Conservation (phyloP, 2,797 vertebrate genomes). For the Merluccius polli region DNA sequence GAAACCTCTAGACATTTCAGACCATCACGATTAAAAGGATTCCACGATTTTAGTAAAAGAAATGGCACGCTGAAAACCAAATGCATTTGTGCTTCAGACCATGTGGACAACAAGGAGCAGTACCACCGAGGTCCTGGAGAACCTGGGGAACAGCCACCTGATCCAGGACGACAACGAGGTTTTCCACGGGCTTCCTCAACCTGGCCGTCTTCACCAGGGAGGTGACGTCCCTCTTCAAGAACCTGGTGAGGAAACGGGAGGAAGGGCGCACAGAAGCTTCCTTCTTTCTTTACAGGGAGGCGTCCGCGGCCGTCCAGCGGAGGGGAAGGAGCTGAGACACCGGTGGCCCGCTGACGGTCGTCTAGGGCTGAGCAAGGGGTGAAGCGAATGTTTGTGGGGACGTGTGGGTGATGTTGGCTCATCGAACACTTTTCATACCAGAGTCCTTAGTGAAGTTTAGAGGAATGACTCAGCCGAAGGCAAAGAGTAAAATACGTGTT, state of each 20-base stretch:
- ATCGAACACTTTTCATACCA: too few relatives aligned
- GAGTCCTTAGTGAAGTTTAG: too few relatives aligned
- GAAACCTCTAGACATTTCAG: neutral
- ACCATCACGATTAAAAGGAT: neutral
- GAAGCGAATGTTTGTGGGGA: too few relatives aligned
- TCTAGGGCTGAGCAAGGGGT: too few relatives aligned
- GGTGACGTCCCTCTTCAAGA: slow-evolving; percentile 91
- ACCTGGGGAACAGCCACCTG: slow-evolving; percentile 89
- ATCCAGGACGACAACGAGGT: slow-evolving; percentile 92
- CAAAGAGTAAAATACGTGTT: too few relatives aligned
- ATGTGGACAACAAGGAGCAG: slow-evolving; percentile 90
- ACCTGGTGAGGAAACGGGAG: slow-evolving; percentile 77
- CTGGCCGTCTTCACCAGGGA: slow-evolving; percentile 93
- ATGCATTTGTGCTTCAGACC: slow-evolving; percentile 67
- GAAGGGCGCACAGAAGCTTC: neutral
- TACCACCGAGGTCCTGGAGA: slow-evolving; percentile 91
- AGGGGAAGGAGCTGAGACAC: too few relatives aligned
- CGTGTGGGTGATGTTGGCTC: too few relatives aligned
- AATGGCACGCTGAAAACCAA: neutral
- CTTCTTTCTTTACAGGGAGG: neutral
- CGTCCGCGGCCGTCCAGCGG: neutral
- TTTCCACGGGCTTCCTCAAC: slow-evolving; percentile 96
- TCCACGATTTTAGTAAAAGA: too few relatives aligned
- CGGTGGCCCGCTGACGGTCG: too few relatives aligned
- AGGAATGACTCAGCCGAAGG: too few relatives aligned